A percentile compares a stretch with the other conserved stretches of the same genome.
These are phyloP conservation scores for Diorhabda sublineata DNA, from an alignment of 1,140 invertebrate species.

Conservation along the genomic window DNA sequence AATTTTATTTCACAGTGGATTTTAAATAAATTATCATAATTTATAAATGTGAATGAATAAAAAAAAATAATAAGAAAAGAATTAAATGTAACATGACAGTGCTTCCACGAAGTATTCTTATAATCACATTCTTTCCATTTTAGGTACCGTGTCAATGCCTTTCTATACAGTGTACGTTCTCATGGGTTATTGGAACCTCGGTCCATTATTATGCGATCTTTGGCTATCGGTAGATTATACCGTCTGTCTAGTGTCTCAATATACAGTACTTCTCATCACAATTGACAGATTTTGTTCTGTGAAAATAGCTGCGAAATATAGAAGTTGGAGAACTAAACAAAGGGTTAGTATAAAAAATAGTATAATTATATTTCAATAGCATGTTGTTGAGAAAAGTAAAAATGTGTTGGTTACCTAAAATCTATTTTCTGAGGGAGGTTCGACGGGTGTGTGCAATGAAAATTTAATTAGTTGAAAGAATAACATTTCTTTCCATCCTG, in stretches of 20 bases:
- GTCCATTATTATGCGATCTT: slow-evolving; percentile 92
- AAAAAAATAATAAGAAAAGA: not conserved
- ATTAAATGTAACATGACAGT: too few relatives aligned
- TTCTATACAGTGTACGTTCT: slow-evolving; percentile 96
- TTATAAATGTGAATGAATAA: too few relatives aligned
- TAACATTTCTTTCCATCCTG: too few relatives aligned
- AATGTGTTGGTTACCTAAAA: too few relatives aligned
- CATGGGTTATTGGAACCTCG: slow-evolving; percentile 95
- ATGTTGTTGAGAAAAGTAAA: too few relatives aligned
- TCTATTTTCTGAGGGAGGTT: too few relatives aligned
- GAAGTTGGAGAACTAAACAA: slow-evolving; percentile 92
- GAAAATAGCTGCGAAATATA: slow-evolving; percentile 96
- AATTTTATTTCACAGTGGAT: not conserved
- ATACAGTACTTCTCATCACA: slow-evolving; percentile 97
- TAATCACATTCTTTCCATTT: slow-evolving; percentile 32
- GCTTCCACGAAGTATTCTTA: too few relatives aligned
- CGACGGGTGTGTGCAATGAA: too few relatives aligned
- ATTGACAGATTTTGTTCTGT: slow-evolving; percentile 99
- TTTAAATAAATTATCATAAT: not conserved
- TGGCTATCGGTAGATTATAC: slow-evolving; percentile 99
- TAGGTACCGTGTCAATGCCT: slow-evolving; percentile 90
- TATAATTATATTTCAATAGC: too few relatives aligned
- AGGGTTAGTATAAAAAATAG: slow-evolving; percentile 53
- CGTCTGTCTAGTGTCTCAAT: slow-evolving; percentile 97
- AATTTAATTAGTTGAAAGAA: too few relatives aligned